Evolutionary conservation across 30 jellyfish, hydroid and myxozoan species (phyloP), one percentile per base, ranked within the genome.

Genomic region (Mastigias papua): DNA sequence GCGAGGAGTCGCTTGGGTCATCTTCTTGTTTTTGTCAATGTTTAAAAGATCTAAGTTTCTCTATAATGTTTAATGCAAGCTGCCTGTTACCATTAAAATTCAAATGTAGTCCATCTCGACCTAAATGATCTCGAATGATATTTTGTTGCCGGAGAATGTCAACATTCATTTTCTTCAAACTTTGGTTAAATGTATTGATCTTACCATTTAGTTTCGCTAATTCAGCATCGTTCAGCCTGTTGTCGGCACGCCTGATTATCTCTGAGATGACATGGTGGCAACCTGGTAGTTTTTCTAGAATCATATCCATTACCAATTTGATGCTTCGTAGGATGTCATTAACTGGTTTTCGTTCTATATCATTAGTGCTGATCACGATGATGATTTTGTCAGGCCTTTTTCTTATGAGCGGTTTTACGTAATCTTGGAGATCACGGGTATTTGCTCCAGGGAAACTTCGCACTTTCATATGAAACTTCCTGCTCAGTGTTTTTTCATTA

Each of bases 401-500:
- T 73, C 71, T 37, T 35, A 73, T 10, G 46, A 73, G 85, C 30
- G 66, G 66, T 73, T 35, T 73, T 42, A 27, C 8, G 70, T 42
- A 48, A 30, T 73, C 85, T 73, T 35, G 48, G 71, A 73, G 85
- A 23, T 73, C 71, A 46, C 46, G 15, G 69, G 85, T 42, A 73
- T 20, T 73, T 11, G 85, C 70, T 7, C 71, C 71, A 35, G 71
- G n/a, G 48, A 73, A 73, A 26, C 85, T 35, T 10, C 37, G 22
- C 85, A 73, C 63, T 73, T 37, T 73, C 48, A 23, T 0, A 17
- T 33, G 66, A 71, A 4, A 71, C 82, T 34, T 71, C 50, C 79
- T 67, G 19, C 79, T 67, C 54, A 31, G 79, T 67, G n/a, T n/a
- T n/a, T n/a, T n/a, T n/a, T n/a, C n/a, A n/a, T n/a, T n/a, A n/a